Evolutionary conservation across 2,113 vertebrate species (phyloP), one percentile per base, ranked within the genome.

Genomic region (Pedetes capensis): DNA sequence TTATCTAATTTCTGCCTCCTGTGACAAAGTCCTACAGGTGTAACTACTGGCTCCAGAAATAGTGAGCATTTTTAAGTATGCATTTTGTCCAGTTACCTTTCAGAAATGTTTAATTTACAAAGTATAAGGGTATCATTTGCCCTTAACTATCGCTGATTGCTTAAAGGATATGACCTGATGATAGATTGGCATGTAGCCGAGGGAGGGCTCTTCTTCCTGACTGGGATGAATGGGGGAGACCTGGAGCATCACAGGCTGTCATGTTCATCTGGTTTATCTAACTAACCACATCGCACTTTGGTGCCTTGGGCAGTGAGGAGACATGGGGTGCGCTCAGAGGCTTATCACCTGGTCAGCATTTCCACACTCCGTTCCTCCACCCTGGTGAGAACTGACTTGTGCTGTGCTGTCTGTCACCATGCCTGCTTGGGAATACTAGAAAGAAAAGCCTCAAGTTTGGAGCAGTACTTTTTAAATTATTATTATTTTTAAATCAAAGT

Each of bases 41-140:
- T 86, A 81, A 78, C 89, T 47, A 55, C 16, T 55, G 63, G 16
- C 53, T 94, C 63, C 53, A 89, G 74, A 94, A 32, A 18, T 72
- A 87, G 25, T 63, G 6, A 74, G 29, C 89, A 83, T 82, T 85
- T 86, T 96, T 55, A 72, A 81, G 88, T 79, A 83, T 6, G 39
- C 9, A 17, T 71, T 96, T 95, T 92, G 47, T 89, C 61, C 44
- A 27, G 66, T 88, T 91, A 47, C 80, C 61, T 93, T 61, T n/a
- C 39, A 81, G 27, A 69, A 93, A 59, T 85, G 22, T 92, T 87
- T 37, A 92, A 2, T 89, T 80, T 81, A 27, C 3, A 68, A 63
- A n/a, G 16, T 57, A 3, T 84, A 49, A 78, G 34, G 34, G 22
- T 95, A 16, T 84, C 20, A 37, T 90, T 84, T 92, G 57, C 44